Percentiles rank a stretch among this genome's conserved stretches.
phyloP scores from a whole-genome alignment of 2,113 vertebrate genomes.

The Isichthys henryi region DNA sequence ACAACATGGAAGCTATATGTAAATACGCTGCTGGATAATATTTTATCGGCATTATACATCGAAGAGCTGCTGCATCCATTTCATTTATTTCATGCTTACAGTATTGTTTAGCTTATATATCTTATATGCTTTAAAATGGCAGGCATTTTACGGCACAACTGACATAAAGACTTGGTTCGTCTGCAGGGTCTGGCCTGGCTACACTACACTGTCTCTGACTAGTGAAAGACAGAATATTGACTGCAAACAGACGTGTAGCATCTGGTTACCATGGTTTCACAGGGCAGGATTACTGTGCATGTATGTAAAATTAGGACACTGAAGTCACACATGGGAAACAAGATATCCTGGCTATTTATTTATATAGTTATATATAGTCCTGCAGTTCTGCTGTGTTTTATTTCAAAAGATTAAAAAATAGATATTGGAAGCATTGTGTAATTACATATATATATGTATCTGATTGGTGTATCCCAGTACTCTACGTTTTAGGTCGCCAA shows the following conservation, averaged over 20 bases:
- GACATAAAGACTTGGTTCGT: not conserved
- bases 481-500: not conserved
- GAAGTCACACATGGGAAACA: not conserved
- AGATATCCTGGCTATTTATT: not conserved
- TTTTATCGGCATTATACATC: not conserved
- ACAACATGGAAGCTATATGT: not conserved
- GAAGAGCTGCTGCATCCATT: not conserved
- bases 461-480: not conserved
- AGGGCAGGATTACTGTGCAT: not conserved
- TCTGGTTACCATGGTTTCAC: not conserved
- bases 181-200: not conserved
- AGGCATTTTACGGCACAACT: not conserved
- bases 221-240: not conserved
- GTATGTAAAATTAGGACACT: not conserved
- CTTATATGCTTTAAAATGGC: not conserved
- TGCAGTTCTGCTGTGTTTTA: not conserved
- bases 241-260: not conserved
- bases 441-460: not conserved
- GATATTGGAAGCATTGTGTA: not conserved
- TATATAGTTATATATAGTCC: not conserved
- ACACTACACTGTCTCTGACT: not conserved
- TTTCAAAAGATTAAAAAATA: not conserved
- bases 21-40: not conserved
- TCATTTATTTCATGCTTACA: not conserved
- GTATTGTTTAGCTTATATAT: slow-evolving; percentile 3